Evolutionary conservation across 2,113 vertebrate genomes (phyloP).

Genomic region (Melanotaenia duboulayi): DNA sequence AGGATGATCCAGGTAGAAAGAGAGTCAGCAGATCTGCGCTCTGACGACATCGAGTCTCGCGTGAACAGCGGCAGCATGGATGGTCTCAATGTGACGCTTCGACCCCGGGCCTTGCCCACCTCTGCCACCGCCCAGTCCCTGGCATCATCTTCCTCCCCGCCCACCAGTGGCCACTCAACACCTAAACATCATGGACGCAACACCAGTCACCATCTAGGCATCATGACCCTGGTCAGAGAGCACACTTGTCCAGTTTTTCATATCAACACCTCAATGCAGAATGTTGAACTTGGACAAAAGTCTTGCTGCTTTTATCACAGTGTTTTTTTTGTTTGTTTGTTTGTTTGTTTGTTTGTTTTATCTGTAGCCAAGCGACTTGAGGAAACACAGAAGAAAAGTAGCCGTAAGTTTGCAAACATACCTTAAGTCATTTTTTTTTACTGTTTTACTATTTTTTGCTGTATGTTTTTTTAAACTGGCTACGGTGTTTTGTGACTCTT

Average conservation of each 20-base stretch:
- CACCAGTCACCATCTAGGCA: slow-evolving; percentile 92
- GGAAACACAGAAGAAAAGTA: slow-evolving; percentile 96
- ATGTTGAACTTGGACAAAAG: not conserved
- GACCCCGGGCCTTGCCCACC: slow-evolving; percentile 91
- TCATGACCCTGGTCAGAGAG: slow-evolving; percentile 94
- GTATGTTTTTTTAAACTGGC: not conserved
- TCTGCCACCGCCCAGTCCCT: slow-evolving; percentile 93
- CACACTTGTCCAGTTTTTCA: not conserved
- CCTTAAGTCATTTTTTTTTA: not conserved
- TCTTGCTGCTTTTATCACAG: not conserved
- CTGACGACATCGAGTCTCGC: slow-evolving; percentile 92
- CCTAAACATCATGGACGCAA: slow-evolving; percentile 90
- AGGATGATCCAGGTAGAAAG: slow-evolving; percentile 99
- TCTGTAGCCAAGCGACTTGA: slow-evolving; percentile 94
- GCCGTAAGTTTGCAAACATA: slow-evolving; percentile 85
- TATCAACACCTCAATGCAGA: not conserved
- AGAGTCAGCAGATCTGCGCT: slow-evolving; percentile 91
- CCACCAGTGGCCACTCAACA: slow-evolving; percentile 90
- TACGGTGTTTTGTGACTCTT: slow-evolving; percentile 28
- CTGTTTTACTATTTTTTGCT: not conserved
- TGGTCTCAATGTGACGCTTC: slow-evolving; percentile 90
- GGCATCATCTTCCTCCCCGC: slow-evolving; percentile 90
- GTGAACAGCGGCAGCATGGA: slow-evolving; percentile 96
- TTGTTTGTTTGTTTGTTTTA: too few species aligned
- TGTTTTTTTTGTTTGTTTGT: slow-evolving; percentile 23